Evolutionary conservation across 2,113 vertebrate genomes (phyloP).

Genomic region (Strix aluco): DNA sequence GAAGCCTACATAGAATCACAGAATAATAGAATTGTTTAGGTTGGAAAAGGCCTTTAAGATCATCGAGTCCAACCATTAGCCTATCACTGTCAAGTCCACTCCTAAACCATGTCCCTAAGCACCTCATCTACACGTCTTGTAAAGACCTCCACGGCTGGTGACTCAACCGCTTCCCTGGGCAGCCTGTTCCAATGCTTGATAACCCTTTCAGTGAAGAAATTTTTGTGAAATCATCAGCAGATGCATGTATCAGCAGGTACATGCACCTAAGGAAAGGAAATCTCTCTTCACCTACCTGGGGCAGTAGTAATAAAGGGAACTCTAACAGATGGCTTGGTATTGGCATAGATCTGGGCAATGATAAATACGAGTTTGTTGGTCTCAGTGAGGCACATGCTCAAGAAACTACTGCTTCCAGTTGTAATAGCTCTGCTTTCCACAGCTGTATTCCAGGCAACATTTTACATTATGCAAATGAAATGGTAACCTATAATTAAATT

Average conservation of each 20-base stretch:
- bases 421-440: background rate
- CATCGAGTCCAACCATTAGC: background rate
- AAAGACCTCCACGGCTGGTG: background rate
- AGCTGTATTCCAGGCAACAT: background rate
- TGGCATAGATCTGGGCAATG: background rate
- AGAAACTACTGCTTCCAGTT: background rate
- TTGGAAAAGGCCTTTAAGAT: background rate
- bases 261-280: background rate
- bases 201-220: background rate
- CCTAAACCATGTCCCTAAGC: background rate
- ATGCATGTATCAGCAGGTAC: background rate
- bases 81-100: background rate
- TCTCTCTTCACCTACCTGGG: background rate
- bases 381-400: background rate
- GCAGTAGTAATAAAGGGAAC: background rate
- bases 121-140: background rate
- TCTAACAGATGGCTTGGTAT: background rate
- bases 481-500: background rate
- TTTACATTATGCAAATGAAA: background rate
- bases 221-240: background rate
- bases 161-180: background rate
- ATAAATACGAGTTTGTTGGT: background rate
- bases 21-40: background rate
- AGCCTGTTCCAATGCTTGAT: background rate
- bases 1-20: background rate